Base-by-base conservation (phyloP, 2,888 invertebrate genomes). In the Resseliella maxima region DNA sequence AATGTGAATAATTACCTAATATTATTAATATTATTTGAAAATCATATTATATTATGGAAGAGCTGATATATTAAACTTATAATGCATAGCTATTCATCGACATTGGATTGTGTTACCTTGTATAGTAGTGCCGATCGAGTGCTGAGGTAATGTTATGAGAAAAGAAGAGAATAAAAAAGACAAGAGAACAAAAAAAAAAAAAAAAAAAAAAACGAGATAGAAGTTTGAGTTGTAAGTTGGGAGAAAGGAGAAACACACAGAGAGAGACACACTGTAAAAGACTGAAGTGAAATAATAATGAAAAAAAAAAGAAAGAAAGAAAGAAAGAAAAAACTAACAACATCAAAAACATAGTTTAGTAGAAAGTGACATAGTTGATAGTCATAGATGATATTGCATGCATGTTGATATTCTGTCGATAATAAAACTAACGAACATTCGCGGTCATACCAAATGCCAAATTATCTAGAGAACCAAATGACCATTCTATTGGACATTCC, bases 1-100 rank as follows among this genome's bases (percentile, higher is more conserved):
- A 59, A 72, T 31, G n/a, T n/a, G n/a, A 35, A 0, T 72, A 72
- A 72, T 72, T 72, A 72, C 31, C 72, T 31, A 15, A 72, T 1
- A 72, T 72, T 72, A 72, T 15, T 72, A 72, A 72, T 72, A 18
- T 35, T 72, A 31, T 27, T 72, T 72, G 72, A 72, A 72, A 72
- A 72, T 72, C 12, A 72, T 72, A 72, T 72, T 72, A 31, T 72
- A 18, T 8, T 72, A 18, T 3, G 72, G 15, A 18, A 5, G 59
- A 5, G 31, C 46, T 50, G 8, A 31, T 10, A 72, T 72, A 72
- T 35, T 31, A 8, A 15, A 50, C 15, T n/a, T 24, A 41, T 12
- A 59, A 31, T 31, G 31, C n/a, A 31, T 15, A 72, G 31, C 31
- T 31, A 72, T 59, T 59, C 59, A 6, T 5, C 31, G 27, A n/a